Evolutionary conservation across 2,797 vertebrate genomes (phyloP).

Genomic region (Distichodus sexfasciatus): DNA sequence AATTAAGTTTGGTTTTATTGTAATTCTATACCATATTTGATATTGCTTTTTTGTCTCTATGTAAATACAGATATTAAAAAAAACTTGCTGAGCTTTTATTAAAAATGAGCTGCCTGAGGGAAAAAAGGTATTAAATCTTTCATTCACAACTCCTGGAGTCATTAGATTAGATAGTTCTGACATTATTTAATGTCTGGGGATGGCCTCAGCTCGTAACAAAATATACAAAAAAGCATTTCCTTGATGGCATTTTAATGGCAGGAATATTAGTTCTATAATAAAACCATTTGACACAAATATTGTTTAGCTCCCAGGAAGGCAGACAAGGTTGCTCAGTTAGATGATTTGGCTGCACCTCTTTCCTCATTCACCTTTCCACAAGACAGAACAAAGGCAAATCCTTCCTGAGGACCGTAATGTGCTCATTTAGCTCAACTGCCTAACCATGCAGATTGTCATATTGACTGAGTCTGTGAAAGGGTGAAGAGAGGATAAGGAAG

Average conservation of each 20-base stretch:
- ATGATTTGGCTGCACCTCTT: constrained; percentile 7
- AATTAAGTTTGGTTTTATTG: constrained; percentile 54
- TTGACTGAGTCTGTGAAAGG: constrained; percentile 3
- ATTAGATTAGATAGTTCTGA: constrained; percentile 58
- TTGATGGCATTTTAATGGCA: constrained; percentile 59
- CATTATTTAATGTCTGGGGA: constrained; percentile 57
- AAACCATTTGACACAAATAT: constrained; percentile 33
- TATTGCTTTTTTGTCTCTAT: constrained; percentile 47
- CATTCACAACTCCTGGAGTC: constrained; percentile 55
- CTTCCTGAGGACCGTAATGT: neutral
- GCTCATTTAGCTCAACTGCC: neutral
- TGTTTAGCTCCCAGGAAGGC: constrained; percentile 23
- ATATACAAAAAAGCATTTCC: constrained; percentile 51
- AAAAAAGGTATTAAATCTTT: constrained; percentile 67
- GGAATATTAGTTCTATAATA: constrained; percentile 34
- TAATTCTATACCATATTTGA: constrained; percentile 47
- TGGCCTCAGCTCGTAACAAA: constrained; percentile 54
- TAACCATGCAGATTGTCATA: neutral
- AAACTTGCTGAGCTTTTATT: constrained; percentile 61
- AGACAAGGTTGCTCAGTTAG: constrained; percentile 4
- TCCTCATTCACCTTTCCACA: constrained; percentile 1
- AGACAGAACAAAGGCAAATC: neutral
- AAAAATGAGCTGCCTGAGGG: constrained; percentile 61
- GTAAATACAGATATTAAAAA: constrained; percentile 52
- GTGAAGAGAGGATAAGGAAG: neutral